Base-by-base conservation (phyloP, 2,888 invertebrate genomes). In the Osmoderma eremita region DNA sequence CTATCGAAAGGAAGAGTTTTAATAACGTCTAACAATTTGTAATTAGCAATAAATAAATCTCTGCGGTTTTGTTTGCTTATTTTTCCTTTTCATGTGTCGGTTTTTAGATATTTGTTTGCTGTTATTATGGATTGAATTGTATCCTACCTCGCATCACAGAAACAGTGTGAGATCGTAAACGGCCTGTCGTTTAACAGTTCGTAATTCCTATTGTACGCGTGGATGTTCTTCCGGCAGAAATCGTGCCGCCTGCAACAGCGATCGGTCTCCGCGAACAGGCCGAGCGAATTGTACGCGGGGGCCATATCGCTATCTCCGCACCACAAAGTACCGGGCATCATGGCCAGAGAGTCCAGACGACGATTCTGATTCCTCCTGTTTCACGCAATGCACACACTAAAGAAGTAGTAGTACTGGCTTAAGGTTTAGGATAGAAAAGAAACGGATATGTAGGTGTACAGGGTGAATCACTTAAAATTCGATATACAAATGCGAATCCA, bases 221-320 rank as follows among this genome's bases (percentile, higher is more conserved):
- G 86, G 75, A 92, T 87, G 67, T 76, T 84, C 78, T 87, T 85
- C 76, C 84, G 81, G 63, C 92, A 93, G 77, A 87, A 85, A 82
- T 92, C 92, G 81, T 92, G 92, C 53, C 86, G 84, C 71, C 92
- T 84, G 83, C 92, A 92, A 84, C 92, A 93, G 51, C 84, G 81
- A 81, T 93, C 92, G 67, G 89, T 88, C 18, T 81, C 80, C 45
- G 82, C 81, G 75, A 86, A 81, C 6, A 80, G 80, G 1, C 88
- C 92, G 73, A 92, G 82, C 70, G 91, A 87, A 71, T 84, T 84
- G 81, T 88, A 90, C 48, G 82, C 82, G 63, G 79, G 83, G 72
- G 83, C 91, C 78, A 79, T 84, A 77, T 84, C 87, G 78, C 80
- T 88, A 80, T 77, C 86, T 5, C 92, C 92, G 81, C 92, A 93